Evolutionary conservation across 2,113 vertebrate species (phyloP), one percentile per base, ranked within the genome.

Genomic region (Capreolus pygargus): DNA sequence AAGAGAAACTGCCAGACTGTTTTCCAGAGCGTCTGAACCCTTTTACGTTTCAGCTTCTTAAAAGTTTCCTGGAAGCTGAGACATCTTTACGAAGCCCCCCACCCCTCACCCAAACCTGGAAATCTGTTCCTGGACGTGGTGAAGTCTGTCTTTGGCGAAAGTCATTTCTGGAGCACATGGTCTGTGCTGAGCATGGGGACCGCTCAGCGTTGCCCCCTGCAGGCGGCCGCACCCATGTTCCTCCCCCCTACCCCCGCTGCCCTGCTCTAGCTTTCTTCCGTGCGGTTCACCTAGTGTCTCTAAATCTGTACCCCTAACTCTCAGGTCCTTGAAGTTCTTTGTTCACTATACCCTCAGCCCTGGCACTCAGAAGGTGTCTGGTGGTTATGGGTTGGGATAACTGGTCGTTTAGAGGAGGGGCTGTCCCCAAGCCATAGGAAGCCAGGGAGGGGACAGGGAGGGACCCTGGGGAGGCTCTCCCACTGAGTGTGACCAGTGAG

Each of bases 401-500:
- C 36, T 1, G 2, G 17, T 36, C 25, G 7, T 52, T 86, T 39
- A 61, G 45, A 43, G 57, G 12, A 19, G 47, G n/a, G 45, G n/a
- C 39, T 54, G 30, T 54, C 47, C 10, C 57, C 28, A 2, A 0
- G 6, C 45, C 50, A 10, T 14, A 25, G 47, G 36, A 50, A 28
- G 6, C 33, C 0, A 9, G 39, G 54, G 54, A 2, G 28, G 19
- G 10, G 45, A 30, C 12, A 57, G 76, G 17, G 12, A 52, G 84
- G 45, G 33, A 36, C 13, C 27, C 47, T 9, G 55, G 39, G 19
- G 45, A 61, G 30, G 27, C 55, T 50, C 10, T 58, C 45, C 6
- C 1, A 19, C 67, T 7, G 33, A 30, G 17, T 0, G 1, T 17
- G n/a, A 54, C 25, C 55, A 6, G 43, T 5, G 6, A 54, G 2